A percentile compares a stretch with the other conserved stretches of the same genome.
These are phyloP conservation scores for Notospermus geniculatus DNA, from an alignment of 1,140 invertebrate species.

Conservation along the genomic window DNA sequence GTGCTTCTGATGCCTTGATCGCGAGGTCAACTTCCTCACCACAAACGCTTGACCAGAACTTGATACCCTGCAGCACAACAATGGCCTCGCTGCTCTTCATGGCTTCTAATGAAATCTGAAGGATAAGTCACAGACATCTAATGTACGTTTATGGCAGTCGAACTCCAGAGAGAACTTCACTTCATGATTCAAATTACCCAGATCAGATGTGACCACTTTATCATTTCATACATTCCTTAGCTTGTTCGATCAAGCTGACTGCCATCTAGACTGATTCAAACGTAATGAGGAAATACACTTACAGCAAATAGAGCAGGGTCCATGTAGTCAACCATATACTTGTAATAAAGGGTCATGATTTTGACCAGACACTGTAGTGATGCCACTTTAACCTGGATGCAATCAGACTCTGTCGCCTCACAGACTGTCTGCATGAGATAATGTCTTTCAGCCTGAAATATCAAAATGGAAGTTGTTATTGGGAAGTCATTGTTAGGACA, in stretches of 20 bases:
- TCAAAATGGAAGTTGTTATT: too few species aligned
- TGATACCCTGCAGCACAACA: slow-evolving; percentile 96
- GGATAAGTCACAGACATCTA: too few species aligned
- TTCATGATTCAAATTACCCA: too few species aligned
- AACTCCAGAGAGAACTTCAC: neutral
- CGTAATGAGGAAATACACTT: too few species aligned
- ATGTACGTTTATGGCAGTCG: too few species aligned
- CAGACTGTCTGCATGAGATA: slow-evolving; percentile 99
- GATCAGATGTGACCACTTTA: too few species aligned
- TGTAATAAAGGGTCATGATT: slow-evolving; percentile 98
- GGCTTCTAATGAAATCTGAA: slow-evolving; percentile 95
- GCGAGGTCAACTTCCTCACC: slow-evolving; percentile 98
- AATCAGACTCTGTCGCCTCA: slow-evolving; percentile 66
- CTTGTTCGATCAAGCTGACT: too few species aligned
- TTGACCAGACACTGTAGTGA: slow-evolving; percentile 98
- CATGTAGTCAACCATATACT: slow-evolving; percentile 99
- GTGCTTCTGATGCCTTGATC: slow-evolving; percentile 90
- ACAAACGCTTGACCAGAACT: slow-evolving; percentile 99
- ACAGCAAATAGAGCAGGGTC: slow-evolving; percentile 93
- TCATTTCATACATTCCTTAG: too few species aligned
- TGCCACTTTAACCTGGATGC: slow-evolving; percentile 70
- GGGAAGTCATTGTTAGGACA: too few species aligned
- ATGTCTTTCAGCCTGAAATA: slow-evolving; percentile 80
- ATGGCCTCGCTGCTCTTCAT: slow-evolving; percentile 98
- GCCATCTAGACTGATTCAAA: too few species aligned